Evolutionary conservation across 2,888 invertebrate genomes (phyloP).

Genomic region (Cephus pulcher): DNA sequence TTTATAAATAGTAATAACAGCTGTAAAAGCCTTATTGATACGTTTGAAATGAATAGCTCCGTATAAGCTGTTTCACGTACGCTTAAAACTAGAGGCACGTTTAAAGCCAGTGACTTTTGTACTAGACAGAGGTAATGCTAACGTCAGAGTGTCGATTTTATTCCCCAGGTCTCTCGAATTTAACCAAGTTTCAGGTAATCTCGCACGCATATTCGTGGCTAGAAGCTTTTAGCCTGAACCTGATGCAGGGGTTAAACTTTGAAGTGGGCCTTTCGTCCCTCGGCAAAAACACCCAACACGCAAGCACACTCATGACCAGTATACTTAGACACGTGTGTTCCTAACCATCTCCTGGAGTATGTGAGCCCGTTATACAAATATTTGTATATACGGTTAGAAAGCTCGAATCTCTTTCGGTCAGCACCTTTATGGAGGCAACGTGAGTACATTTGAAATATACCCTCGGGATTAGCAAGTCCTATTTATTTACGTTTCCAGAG

Average conservation of each 20-base stretch:
- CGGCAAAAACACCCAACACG: conserved; percentile 9
- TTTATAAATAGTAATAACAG: background rate
- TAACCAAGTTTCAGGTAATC: background rate
- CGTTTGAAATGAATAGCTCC: background rate
- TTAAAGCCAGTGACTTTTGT: background rate
- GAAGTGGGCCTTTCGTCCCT: conserved; percentile 19
- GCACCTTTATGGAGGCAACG: conserved; percentile 13
- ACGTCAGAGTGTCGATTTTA: background rate
- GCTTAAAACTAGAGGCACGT: background rate
- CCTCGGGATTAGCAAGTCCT: conserved; percentile 39
- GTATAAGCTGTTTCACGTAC: background rate
- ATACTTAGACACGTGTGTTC: background rate
- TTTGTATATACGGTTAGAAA: background rate
- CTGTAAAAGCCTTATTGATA: background rate
- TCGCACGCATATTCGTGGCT: conserved; percentile 10
- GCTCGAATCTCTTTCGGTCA: conserved; percentile 16
- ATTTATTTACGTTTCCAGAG: conserved; percentile 26
- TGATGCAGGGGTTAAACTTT: conserved; percentile 22
- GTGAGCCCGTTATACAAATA: background rate
- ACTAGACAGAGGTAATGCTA: background rate
- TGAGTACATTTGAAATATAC: conserved; percentile 22
- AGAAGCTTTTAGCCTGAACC: conserved; percentile 23
- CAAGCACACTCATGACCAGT: conserved; percentile 28
- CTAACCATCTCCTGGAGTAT: background rate
- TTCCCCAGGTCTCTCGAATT: background rate